A percentile compares a stretch with the other conserved stretches of the same genome.
Evolutionary conservation across 2,888 invertebrate species (phyloP).

Genomic region (Drymonia ruficornis): DNA sequence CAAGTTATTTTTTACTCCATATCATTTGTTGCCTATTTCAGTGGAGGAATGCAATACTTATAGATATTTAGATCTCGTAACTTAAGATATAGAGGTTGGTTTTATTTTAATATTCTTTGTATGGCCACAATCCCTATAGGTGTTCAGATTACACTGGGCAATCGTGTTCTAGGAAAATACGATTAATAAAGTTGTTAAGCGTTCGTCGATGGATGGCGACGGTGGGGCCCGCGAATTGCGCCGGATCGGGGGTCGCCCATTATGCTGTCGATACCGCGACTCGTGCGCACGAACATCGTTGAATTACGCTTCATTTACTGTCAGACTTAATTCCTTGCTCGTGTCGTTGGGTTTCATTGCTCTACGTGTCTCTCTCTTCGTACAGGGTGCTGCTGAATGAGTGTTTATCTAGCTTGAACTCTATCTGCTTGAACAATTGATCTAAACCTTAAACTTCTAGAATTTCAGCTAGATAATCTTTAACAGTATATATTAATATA

Average conservation of each 20-base stretch:
- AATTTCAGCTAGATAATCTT: too few relatives aligned
- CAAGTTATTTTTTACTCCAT: too few relatives aligned
- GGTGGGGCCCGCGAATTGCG: slow-evolving; percentile 56
- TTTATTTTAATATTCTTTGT: background rate
- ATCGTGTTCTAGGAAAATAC: slow-evolving; percentile 41
- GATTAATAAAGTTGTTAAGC: slow-evolving; percentile 67
- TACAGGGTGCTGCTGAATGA: slow-evolving; percentile 14
- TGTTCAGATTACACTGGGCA: slow-evolving; percentile 17
- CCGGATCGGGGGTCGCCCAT: slow-evolving; percentile 62
- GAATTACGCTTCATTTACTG: slow-evolving; percentile 82
- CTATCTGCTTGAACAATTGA: too few relatives aligned
- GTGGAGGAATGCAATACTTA: too few relatives aligned
- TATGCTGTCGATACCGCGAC: slow-evolving; percentile 80
- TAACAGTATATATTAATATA: too few relatives aligned
- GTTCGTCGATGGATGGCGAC: slow-evolving; percentile 57
- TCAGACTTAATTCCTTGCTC: slow-evolving; percentile 80
- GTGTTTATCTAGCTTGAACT: background rate
- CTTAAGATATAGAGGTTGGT: too few relatives aligned
- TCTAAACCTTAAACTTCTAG: too few relatives aligned
- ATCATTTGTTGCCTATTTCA: too few relatives aligned
- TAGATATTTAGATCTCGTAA: too few relatives aligned
- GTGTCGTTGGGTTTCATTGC: slow-evolving; percentile 71
- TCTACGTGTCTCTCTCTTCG: slow-evolving; percentile 34
- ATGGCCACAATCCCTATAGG: slow-evolving; percentile 13
- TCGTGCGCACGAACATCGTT: slow-evolving; percentile 82